Evolutionary conservation across 2,888 invertebrate genomes (phyloP).

Genomic region (Lissocephala sabroskyi): DNA sequence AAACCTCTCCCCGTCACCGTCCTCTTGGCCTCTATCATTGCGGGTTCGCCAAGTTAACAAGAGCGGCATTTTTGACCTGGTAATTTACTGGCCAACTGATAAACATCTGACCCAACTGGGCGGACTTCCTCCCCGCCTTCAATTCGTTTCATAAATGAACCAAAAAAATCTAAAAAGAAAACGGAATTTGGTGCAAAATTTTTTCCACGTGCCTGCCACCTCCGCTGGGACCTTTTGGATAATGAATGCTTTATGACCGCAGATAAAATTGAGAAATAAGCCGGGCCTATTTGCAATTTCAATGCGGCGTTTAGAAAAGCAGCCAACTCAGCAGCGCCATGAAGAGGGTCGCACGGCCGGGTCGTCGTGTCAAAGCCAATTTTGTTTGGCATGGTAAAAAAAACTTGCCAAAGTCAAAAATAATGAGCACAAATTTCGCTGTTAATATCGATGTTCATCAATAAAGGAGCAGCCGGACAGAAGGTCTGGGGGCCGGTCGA

Average conservation of each 20-base stretch:
- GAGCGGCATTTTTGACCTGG: not conserved
- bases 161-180: not conserved
- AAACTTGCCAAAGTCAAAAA: conserved; percentile 24
- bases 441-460: conserved; percentile 35
- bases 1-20: conserved; percentile 7
- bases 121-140: no score
- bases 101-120: conserved; percentile 17
- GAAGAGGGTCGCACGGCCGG: conserved; percentile 4
- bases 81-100: conserved; percentile 23
- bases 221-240: not conserved
- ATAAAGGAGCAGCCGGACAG: not conserved
- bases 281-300: conserved; percentile 52
- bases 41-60: conserved; percentile 39
- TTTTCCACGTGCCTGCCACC: not conserved
- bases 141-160: conserved; percentile 6
- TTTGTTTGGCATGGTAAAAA: conserved; percentile 20
- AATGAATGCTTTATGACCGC: conserved; percentile 20
- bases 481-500: conserved; percentile 7
- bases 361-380: conserved; percentile 5
- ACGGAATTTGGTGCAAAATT: conserved; percentile 13
- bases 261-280: conserved; percentile 40
- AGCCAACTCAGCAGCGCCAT: not conserved
- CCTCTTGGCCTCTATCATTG: conserved; percentile 22
- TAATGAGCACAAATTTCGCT: conserved; percentile 30
- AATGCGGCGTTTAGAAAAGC: conserved; percentile 41